Evolutionary conservation across 2,797 vertebrate species (phyloP).

Genomic region (Helarctos malayanus): DNA sequence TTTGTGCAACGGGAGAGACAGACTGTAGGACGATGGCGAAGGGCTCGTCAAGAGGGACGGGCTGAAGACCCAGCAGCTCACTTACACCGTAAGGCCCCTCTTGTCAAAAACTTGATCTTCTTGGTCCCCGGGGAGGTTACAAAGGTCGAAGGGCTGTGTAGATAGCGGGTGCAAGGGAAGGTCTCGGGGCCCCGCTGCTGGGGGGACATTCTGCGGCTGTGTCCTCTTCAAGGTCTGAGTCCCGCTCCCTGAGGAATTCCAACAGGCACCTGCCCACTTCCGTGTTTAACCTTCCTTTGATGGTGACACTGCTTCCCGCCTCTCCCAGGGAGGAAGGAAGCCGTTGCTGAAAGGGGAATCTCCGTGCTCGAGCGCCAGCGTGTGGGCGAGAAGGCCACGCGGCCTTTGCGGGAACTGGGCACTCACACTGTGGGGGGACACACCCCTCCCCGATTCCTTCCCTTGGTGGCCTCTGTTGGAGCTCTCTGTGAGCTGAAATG

Average conservation of each 20-base stretch:
- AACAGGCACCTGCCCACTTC: accelerated
- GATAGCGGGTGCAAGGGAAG: too few relatives aligned
- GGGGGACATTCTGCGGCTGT: accelerated
- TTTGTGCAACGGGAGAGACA: neutral
- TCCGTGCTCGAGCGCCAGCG: neutral
- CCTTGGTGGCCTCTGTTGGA: accelerated
- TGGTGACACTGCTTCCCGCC: accelerated
- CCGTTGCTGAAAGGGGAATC: accelerated
- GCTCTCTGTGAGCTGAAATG: accelerated
- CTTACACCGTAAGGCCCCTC: accelerated
- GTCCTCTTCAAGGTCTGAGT: neutral
- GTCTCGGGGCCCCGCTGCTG: accelerated
- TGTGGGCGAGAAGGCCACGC: accelerated
- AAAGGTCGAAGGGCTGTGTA: accelerated
- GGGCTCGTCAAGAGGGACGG: accelerated
- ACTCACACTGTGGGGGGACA: accelerated
- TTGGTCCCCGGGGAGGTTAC: neutral
- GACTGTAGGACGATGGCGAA: accelerated
- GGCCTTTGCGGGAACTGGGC: neutral
- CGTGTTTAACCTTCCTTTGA: neutral
- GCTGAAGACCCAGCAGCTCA: too few relatives aligned
- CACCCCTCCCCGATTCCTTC: accelerated
- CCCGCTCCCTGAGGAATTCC: neutral
- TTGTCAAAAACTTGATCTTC: neutral
- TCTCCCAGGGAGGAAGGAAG: neutral